phyloP scores from a whole-genome alignment of 2,113 vertebrate species.

The Ctenodactylus gundi region DNA sequence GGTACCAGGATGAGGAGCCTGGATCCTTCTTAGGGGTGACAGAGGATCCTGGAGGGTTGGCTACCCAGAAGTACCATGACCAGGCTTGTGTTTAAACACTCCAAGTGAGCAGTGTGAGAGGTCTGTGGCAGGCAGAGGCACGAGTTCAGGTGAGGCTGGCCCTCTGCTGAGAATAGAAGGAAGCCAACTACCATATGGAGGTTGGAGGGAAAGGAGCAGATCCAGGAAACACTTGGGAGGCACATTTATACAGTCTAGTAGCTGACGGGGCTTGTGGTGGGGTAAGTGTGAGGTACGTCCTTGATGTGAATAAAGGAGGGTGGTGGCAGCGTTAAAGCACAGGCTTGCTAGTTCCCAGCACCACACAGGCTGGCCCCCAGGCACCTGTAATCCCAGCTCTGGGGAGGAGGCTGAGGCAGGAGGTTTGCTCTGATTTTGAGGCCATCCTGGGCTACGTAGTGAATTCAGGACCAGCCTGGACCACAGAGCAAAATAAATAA shows the following conservation, averaged over 20 bases:
- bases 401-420: too few relatives aligned
- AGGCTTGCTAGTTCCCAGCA: too few relatives aligned
- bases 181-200: not conserved
- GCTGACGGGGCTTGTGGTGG: not conserved
- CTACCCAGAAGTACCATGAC: not conserved
- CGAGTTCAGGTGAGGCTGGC: not conserved
- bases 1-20: too few relatives aligned
- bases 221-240: not conserved
- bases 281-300: not conserved
- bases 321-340: not conserved
- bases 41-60: not conserved
- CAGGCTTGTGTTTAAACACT: not conserved
- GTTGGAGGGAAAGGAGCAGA: not conserved
- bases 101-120: not conserved
- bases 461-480: too few relatives aligned
- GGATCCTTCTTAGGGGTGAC: not conserved
- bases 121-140: not conserved
- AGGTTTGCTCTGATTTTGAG: too few relatives aligned
- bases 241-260: not conserved
- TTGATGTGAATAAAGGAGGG: not conserved
- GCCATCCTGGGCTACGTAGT: too few relatives aligned
- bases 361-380: too few relatives aligned
- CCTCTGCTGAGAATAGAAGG: not conserved
- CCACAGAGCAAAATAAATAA: too few relatives aligned
- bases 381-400: too few relatives aligned